phyloP scores from a whole-genome alignment of 2,113 vertebrate species.

The Pavo muticus region DNA sequence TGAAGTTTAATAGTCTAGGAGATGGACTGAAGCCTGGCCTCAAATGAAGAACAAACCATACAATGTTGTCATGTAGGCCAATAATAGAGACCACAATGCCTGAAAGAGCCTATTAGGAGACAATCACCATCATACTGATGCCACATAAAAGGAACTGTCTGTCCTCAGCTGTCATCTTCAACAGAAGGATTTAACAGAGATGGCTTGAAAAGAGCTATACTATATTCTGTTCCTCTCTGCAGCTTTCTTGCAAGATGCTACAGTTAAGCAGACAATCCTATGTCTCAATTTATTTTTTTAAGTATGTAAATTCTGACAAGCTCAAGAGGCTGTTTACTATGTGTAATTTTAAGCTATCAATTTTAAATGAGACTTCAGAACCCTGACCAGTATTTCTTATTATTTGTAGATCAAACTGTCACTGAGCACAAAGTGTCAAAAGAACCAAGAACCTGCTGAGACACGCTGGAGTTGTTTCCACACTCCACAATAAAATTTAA shows the following conservation, averaged over 20 bases:
- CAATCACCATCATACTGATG: not conserved
- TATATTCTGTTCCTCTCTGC: not conserved
- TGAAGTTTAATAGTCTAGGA: constrained; percentile 41
- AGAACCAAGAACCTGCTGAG: not conserved
- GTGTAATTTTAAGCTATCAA: not conserved
- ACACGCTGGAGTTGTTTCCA: not conserved
- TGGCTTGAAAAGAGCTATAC: not conserved
- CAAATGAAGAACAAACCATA: constrained; percentile 37
- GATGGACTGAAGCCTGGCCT: constrained; percentile 29
- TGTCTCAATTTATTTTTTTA: not conserved
- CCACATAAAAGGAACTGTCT: not conserved
- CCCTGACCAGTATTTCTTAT: not conserved
- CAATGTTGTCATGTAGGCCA: constrained; percentile 35
- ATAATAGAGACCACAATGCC: not conserved
- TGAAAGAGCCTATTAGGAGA: not conserved
- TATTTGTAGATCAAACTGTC: not conserved
- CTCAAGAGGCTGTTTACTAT: not conserved
- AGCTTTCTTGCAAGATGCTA: not conserved
- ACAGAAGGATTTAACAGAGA: not conserved
- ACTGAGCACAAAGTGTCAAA: not conserved
- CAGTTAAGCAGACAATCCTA: not conserved
- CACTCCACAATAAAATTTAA: not conserved
- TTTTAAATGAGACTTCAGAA: not conserved
- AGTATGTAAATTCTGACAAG: not conserved
- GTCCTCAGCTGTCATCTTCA: constrained; percentile 18